Evolutionary conservation across 2,888 invertebrate genomes (phyloP).

Genomic region (Acleris holmiana): DNA sequence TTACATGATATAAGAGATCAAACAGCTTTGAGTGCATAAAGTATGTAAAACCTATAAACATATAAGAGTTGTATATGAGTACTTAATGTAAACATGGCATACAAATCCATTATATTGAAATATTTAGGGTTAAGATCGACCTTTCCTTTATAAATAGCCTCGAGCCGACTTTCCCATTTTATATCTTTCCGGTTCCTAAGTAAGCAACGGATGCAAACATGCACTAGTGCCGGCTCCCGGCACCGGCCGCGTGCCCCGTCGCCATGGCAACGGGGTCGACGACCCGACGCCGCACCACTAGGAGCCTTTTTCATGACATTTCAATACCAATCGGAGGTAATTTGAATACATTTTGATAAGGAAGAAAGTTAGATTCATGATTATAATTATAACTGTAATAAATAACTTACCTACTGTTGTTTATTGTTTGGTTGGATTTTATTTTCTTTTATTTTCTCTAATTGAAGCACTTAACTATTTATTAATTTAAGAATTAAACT

Average conservation of each 20-base stretch:
- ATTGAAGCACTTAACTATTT: conserved; percentile 10
- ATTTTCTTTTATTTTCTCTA: conserved; percentile 6
- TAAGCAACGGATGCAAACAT: conserved; percentile 54
- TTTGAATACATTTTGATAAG: conserved; percentile 12
- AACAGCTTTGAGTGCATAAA: too few species aligned
- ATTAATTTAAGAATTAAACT: conserved; percentile 13
- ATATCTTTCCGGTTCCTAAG: conserved; percentile 30
- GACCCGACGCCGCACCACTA: conserved; percentile 64
- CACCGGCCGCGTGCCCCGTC: conserved; percentile 67
- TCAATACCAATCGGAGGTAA: conserved; percentile 13
- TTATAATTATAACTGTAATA: not conserved
- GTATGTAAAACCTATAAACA: too few species aligned
- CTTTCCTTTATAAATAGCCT: conserved; percentile 4
- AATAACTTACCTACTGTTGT: conserved; percentile 15
- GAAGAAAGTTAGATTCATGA: not conserved
- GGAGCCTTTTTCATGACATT: conserved; percentile 47
- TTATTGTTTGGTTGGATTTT: too few species aligned
- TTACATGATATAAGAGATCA: too few species aligned
- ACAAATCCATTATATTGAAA: not conserved
- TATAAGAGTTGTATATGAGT: too few species aligned
- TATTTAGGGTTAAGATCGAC: conserved; percentile 1
- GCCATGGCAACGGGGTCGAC: conserved; percentile 73
- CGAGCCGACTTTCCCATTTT: not conserved
- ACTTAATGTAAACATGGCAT: too few species aligned
- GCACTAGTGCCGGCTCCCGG: conserved; percentile 50